Evolutionary conservation across 2,113 vertebrate species (phyloP).

Genomic region (pig (Sus scrofa)): DNA sequence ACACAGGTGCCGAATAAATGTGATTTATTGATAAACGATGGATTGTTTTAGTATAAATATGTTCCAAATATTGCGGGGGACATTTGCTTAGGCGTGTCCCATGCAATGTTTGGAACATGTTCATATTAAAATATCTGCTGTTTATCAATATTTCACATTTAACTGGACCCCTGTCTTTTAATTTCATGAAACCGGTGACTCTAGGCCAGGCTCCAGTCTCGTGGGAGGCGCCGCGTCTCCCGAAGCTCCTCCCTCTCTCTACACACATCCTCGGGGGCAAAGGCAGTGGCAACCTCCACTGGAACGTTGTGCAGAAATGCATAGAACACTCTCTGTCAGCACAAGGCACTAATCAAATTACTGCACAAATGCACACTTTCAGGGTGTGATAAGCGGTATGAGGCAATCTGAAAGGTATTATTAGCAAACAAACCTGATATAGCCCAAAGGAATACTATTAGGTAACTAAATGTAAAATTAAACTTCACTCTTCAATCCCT

Average conservation of each 20-base stretch:
- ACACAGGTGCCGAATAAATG: accelerated
- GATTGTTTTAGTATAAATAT: not conserved
- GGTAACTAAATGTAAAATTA: not conserved
- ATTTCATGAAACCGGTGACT: not conserved
- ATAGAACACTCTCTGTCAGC: not conserved
- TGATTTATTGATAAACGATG: not conserved
- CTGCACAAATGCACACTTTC: not conserved
- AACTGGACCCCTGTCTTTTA: not conserved
- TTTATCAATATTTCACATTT: not conserved
- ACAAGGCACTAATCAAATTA: not conserved
- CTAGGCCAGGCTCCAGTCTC: no score
- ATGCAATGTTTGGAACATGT: no score
- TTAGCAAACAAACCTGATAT: accelerated
- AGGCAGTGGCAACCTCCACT: accelerated
- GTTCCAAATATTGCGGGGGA: not conserved
- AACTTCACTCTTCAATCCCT: not conserved
- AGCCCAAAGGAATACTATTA: not conserved
- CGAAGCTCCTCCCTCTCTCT: accelerated
- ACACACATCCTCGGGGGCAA: not conserved
- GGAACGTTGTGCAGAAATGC: not conserved
- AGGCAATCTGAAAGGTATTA: not conserved
- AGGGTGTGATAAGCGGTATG: not conserved
- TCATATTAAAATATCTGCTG: not conserved
- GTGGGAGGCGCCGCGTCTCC: accelerated
- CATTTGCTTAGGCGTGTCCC: no score